phyloP scores from a whole-genome alignment of 2,797 vertebrate genomes.

The Silurus aristotelis region DNA sequence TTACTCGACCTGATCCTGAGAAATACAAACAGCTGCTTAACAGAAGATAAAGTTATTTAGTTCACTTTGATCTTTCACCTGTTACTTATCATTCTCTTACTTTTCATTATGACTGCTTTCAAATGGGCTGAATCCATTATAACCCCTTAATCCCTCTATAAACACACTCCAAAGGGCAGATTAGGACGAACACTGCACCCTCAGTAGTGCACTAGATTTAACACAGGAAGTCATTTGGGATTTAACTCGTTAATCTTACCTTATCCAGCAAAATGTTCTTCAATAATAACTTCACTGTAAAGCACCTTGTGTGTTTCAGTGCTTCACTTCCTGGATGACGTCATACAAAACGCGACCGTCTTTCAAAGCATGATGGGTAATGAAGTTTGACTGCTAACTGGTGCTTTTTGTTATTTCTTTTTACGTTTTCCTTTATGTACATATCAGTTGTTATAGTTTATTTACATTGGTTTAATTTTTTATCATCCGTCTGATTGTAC shows the following conservation, averaged over 20 bases:
- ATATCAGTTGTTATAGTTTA: neutral
- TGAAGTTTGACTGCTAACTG: neutral
- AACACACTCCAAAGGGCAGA: neutral
- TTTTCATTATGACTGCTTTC: neutral
- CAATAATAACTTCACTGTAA: neutral
- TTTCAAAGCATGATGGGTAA: slow-evolving; percentile 30
- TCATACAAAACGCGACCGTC: neutral
- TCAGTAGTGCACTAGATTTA: neutral
- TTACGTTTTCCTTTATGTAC: neutral
- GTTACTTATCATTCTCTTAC: neutral
- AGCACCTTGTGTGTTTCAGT: neutral
- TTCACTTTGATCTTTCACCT: neutral
- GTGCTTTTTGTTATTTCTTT: neutral
- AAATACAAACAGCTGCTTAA: neutral
- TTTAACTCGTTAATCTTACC: neutral
- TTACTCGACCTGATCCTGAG: slow-evolving; percentile 12
- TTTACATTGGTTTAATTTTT: neutral
- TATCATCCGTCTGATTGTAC: neutral
- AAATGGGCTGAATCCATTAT: neutral
- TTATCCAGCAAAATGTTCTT: neutral
- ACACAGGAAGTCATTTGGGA: neutral
- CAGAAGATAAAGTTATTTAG: neutral
- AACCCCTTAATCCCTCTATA: neutral
- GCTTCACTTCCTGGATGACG: slow-evolving; percentile 36
- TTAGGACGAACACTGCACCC: neutral